phyloP scores from a whole-genome alignment of 1,140 invertebrate genomes.

The Penaeus indicus region DNA sequence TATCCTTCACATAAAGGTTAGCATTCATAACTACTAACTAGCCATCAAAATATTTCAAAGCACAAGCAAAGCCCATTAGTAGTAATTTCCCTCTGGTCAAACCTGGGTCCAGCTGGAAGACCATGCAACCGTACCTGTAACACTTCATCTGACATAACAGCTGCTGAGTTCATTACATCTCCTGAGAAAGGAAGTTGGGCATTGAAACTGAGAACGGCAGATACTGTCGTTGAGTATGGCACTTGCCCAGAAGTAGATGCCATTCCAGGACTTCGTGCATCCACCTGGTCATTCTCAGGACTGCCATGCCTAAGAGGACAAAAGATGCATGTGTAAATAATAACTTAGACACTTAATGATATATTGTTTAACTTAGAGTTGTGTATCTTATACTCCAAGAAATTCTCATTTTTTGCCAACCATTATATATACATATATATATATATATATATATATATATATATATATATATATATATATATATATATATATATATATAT shows the following conservation, averaged over 20 bases:
- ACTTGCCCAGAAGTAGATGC: neutral
- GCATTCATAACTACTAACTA: too few relatives aligned
- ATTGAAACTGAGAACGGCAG: conserved; percentile 54
- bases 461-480: conserved; percentile 20
- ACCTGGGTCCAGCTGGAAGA: neutral
- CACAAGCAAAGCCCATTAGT: too few relatives aligned
- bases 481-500: conserved; percentile 8
- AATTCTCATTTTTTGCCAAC: neutral
- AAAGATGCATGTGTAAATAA: neutral
- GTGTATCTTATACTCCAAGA: neutral
- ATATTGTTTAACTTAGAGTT: neutral
- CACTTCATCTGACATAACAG: conserved; percentile 54
- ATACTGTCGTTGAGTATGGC: conserved; percentile 48
- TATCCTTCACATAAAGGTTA: too few relatives aligned
- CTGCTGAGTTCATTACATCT: conserved; percentile 3
- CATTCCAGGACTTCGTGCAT: neutral
- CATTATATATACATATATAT: neutral
- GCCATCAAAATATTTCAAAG: too few relatives aligned
- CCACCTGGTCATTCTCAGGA: neutral
- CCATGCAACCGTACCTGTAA: conserved; percentile 24
- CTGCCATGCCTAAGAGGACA: conserved; percentile 8
- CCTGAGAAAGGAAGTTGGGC: conserved; percentile 36
- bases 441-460: conserved; percentile 22
- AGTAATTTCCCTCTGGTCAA: neutral
- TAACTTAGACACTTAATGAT: too few relatives aligned